Base-by-base conservation (phyloP, 2,113 vertebrate species). In the Amazona vittata region DNA sequence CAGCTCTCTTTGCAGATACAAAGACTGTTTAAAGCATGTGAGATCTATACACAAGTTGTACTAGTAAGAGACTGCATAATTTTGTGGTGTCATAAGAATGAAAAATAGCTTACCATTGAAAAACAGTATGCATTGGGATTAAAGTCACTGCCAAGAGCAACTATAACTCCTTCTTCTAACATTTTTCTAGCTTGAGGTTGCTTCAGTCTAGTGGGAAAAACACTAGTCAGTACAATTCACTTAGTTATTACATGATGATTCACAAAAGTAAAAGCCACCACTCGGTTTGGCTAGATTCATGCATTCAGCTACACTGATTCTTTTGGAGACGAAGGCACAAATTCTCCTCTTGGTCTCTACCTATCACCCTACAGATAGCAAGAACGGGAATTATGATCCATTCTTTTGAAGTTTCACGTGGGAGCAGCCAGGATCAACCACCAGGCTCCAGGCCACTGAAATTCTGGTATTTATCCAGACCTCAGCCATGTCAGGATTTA, bases 101-200 rank as follows among this genome's bases (percentile, higher is more conserved):
- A 85, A n/a, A 43, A 81, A 52, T 19, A 67, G 73, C 98, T 98
- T 98, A 99, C 99, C 99, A 99, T 99, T 50, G 99, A 99, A 97
- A 98, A 99, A 92, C 99, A 99, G 97, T 99, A 99, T 2, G 99
- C 99, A 63, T 99, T 99, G 6, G 99, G 99, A 97, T 99, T 99
- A 95, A 99, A 99, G 97, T 99, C 99, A 70, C 99, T 99, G 73
- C 99, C 99, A 68, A 99, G 98, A 64, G 99, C 98, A 47, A 99
- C 99, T 33, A 99, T 98, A 14, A 99, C 99, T 9, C 99, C 99
- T 47, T 99, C 98, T 10, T 99, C 98, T 92, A 99, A 83, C 99
- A 99, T 99, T 97, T 98, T 99, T 95, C 99, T 98, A 80, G 99
- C 99, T 55, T 94, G 98, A 63, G 99, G 99, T 93, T 99, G 99